Evolutionary conservation across 2,888 invertebrate species (phyloP).

Genomic region (Tiliacea citrago): DNA sequence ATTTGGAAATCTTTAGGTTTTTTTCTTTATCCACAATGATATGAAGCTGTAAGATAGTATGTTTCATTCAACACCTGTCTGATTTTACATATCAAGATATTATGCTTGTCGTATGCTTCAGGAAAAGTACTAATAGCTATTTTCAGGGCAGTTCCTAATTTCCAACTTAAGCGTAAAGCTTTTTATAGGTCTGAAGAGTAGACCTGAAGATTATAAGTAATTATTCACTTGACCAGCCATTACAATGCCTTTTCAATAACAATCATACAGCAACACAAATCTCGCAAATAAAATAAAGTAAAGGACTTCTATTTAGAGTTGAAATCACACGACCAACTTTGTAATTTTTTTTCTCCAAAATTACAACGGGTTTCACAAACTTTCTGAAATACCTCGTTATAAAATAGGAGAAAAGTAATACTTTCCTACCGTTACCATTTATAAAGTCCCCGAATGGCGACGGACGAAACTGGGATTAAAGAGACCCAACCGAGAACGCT

Average conservation of each 20-base stretch:
- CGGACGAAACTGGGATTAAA: conserved; percentile 18
- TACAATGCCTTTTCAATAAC: background rate
- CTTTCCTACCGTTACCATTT: background rate
- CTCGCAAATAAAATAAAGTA: conserved; percentile 8
- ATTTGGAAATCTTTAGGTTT: background rate
- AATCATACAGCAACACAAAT: background rate
- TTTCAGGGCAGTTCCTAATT: background rate
- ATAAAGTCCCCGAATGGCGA: background rate
- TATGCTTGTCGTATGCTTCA: background rate
- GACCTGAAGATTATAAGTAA: background rate
- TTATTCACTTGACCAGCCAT: background rate
- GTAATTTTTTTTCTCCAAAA: conserved; percentile 1
- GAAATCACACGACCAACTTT: conserved; percentile 17
- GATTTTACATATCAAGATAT: conserved; percentile 5
- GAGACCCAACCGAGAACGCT: background rate
- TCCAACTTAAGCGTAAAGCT: background rate
- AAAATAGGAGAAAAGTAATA: conserved; percentile 15
- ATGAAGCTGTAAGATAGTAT: conserved; percentile 17
- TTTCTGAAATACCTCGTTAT: conserved; percentile 12
- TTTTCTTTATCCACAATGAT: conserved; percentile 26
- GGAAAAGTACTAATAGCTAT: background rate
- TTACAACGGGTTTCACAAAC: background rate
- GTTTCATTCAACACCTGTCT: conserved; percentile 4
- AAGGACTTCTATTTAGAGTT: conserved; percentile 6
- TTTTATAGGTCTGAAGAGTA: background rate